phyloP scores from a whole-genome alignment of 2,888 invertebrate species.

The Eupithecia abbreviata region DNA sequence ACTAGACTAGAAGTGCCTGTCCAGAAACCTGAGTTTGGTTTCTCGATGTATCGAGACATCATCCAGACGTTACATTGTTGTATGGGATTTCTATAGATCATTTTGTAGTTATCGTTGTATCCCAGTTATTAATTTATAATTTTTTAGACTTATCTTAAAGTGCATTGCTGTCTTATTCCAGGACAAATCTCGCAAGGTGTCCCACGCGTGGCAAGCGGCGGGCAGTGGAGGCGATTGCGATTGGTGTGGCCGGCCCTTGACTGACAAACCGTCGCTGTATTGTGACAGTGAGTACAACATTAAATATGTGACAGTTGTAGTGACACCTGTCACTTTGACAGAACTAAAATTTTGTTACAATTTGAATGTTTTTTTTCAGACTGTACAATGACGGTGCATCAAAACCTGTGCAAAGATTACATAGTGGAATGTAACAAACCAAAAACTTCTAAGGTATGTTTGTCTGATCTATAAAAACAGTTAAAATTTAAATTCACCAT shows the following conservation, averaged over 20 bases:
- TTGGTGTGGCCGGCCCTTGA: conserved; percentile 90
- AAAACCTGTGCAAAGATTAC: conserved; percentile 94
- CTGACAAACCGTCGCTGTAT: conserved; percentile 91
- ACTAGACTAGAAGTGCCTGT: too few relatives aligned
- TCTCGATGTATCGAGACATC: too few relatives aligned
- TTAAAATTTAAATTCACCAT: too few relatives aligned
- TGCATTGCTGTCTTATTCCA: conserved; percentile 52
- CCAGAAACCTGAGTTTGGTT: too few relatives aligned
- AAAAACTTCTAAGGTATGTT: conserved; percentile 83
- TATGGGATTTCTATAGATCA: too few relatives aligned
- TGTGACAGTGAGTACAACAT: conserved; percentile 89
- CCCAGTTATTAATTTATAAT: too few relatives aligned
- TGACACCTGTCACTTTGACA: too few relatives aligned
- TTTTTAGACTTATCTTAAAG: not conserved
- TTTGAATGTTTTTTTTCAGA: conserved; percentile 77
- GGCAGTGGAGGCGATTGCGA: conserved; percentile 87
- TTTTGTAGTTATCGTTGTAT: too few relatives aligned
- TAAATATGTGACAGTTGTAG: not conserved
- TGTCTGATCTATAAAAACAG: too few relatives aligned
- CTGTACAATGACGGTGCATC: conserved; percentile 94
- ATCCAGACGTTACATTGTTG: too few relatives aligned
- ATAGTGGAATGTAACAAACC: conserved; percentile 92
- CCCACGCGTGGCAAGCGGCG: conserved; percentile 90
- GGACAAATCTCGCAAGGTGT: conserved; percentile 90
- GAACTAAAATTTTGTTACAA: not conserved